Percentiles rank a stretch among this genome's conserved stretches.
Conservation (phyloP, 1,140 invertebrate genomes). For the Spodoptera frugiperda region DNA sequence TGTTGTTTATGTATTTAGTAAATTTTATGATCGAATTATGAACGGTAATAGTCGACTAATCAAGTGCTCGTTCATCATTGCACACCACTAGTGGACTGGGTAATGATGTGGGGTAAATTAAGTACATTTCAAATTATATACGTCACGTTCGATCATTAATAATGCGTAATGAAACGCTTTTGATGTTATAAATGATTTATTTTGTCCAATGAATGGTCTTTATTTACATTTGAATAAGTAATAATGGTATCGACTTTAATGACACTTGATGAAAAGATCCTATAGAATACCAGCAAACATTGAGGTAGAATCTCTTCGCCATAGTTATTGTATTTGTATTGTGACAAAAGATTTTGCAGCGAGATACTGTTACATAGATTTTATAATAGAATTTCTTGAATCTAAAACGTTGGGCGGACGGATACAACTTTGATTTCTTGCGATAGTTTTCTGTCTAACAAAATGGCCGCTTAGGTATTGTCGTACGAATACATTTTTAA, state of each 20-base stretch:
- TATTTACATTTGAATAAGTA: slow-evolving; percentile 27
- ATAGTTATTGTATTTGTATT: not conserved
- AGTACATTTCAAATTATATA: slow-evolving; percentile 10
- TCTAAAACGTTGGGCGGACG: not conserved
- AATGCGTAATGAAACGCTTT: slow-evolving; percentile 15
- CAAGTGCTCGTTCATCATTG: not conserved
- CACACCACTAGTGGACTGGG: slow-evolving; percentile 8
- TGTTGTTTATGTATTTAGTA: slow-evolving; percentile 3
- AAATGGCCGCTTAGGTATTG: not conserved
- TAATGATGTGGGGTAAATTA: slow-evolving; percentile 14
- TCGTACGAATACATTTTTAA: not conserved
- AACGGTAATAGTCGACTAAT: slow-evolving; percentile 16
- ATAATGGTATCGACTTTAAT: not conserved
- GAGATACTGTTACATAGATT: not conserved
- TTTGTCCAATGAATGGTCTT: not conserved
- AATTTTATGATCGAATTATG: slow-evolving; percentile 27
- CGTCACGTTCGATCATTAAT: slow-evolving; percentile 21
- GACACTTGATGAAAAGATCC: not conserved
- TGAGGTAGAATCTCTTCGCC: not conserved
- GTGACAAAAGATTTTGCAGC: not conserved
- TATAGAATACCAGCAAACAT: not conserved
- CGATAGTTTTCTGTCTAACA: not conserved
- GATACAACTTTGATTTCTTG: slow-evolving; percentile 7
- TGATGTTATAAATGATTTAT: slow-evolving; percentile 16
- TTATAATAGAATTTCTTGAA: slow-evolving; percentile 4